Conservation (phyloP, 1,140 invertebrate genomes). For the Papilio glaucus region DNA sequence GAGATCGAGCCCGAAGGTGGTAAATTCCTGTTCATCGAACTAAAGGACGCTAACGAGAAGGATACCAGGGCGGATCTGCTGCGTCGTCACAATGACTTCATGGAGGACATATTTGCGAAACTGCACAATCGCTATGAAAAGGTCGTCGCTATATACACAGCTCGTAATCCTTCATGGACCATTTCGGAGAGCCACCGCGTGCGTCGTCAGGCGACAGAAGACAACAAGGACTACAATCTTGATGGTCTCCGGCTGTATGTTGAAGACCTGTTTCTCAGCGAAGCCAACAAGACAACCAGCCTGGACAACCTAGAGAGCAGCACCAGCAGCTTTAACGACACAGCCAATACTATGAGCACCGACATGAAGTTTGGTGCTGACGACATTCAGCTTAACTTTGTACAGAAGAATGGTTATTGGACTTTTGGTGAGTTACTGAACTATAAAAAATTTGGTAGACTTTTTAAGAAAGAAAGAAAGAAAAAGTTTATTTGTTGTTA, state of each 20-base stretch:
- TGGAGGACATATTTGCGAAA: slow-evolving; percentile 69
- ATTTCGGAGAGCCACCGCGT: slow-evolving; percentile 54
- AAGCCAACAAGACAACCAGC: slow-evolving; percentile 33
- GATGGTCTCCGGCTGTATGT: slow-evolving; percentile 61
- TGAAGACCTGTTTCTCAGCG: slow-evolving; percentile 39
- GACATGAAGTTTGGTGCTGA: slow-evolving; percentile 53
- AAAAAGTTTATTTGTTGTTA: no score
- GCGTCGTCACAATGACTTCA: slow-evolving; percentile 75
- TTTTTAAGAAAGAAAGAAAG: no score
- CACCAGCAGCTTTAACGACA: slow-evolving; percentile 41
- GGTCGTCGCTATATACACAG: slow-evolving; percentile 75
- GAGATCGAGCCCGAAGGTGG: slow-evolving; percentile 63
- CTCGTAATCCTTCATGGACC: slow-evolving; percentile 72
- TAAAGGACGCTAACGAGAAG: slow-evolving; percentile 74
- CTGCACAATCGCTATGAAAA: slow-evolving; percentile 59
- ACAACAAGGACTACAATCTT: slow-evolving; percentile 42
- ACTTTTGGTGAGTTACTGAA: slow-evolving; percentile 63
- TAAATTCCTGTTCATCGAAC: slow-evolving; percentile 68
- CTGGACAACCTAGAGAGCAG: slow-evolving; percentile 41
- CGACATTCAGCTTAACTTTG: slow-evolving; percentile 59
- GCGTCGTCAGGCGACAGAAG: slow-evolving; percentile 54
- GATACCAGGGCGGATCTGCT: slow-evolving; percentile 71
- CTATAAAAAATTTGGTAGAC: neutral
- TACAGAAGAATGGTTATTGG: slow-evolving; percentile 64
- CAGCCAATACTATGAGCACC: slow-evolving; percentile 42